Evolutionary conservation across 2,113 vertebrate genomes (phyloP), one percentile per base, ranked within the genome.

Genomic region (Rhabdomys dilectus): DNA sequence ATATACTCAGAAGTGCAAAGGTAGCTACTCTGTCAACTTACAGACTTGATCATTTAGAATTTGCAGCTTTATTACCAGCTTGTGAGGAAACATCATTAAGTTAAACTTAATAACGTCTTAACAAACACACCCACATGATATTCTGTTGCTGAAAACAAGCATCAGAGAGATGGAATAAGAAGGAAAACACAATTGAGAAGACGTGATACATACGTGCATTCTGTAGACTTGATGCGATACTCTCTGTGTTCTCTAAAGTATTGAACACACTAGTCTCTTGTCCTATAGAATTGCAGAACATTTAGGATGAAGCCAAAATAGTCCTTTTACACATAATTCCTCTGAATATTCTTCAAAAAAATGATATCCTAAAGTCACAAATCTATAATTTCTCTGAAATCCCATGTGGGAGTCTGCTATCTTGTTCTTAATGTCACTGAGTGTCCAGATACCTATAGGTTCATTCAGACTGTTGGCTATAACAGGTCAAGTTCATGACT

Each of bases 331-430:
- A 39, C 34, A 87, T 60, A 88, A 81, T 91, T 91, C 62, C 82
- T 92, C 4, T 11, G 92, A 36, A 11, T 84, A 26, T 85, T 92
- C 53, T 90, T 45, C 5, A 6, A 48, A 11, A 51, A 70, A 91
- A 4, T 56, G 5, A 73, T 66, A 73, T 39, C 29, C 26, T 88
- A 12, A 92, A 64, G 21, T 58, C 9, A 92, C 31, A 75, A 80
- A 51, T 53, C 62, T 88, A 7, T 36, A 92, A 75, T 75, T 95
- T 62, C 31, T 96, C n/a, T 45, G 60, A 78, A 72, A 73, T 94
- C 68, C 86, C 7, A 39, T 78, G 48, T 91, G 34, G 31, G 0
- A 1, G 75, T 73, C 24, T 8, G 16, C 60, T 16, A 19, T 3
- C 42, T 80, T 70, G 5, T 10, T 82, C n/a, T 91, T 58, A 24